These are phyloP conservation scores for Parus major DNA, from an alignment of 2,113 vertebrate genomes.

Conservation along the genomic window DNA sequence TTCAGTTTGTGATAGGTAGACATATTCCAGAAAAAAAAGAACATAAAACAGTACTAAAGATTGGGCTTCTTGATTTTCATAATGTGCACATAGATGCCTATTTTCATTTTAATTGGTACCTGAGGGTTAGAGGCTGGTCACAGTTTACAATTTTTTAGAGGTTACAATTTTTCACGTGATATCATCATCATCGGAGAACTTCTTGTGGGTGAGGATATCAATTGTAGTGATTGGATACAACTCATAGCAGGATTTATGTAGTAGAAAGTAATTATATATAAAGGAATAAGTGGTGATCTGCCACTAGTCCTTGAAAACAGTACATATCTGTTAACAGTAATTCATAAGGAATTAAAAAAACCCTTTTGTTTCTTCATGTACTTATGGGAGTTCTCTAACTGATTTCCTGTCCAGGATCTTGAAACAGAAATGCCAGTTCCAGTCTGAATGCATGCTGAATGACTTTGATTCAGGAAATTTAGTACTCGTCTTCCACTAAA, in stretches of 20 bases:
- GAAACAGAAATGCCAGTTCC: not conserved
- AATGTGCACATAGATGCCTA: fast-evolving
- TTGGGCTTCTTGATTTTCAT: not conserved
- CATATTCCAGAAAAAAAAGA: not conserved
- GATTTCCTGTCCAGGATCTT: not conserved
- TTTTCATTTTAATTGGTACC: not conserved
- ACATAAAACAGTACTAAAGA: not conserved
- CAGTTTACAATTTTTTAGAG: not conserved
- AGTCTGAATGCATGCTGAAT: not conserved
- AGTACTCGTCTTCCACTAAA: not conserved
- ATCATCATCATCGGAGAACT: not conserved
- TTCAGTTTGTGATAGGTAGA: not conserved
- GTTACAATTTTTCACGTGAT: not conserved
- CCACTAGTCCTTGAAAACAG: not conserved
- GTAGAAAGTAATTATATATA: not conserved
- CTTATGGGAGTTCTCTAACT: not conserved
- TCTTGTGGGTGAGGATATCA: not conserved
- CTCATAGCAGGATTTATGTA: not conserved
- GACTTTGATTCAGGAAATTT: not conserved
- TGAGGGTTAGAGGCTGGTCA: not conserved
- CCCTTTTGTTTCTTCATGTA: not conserved
- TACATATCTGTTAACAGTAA: not conserved
- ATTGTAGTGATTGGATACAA: not conserved
- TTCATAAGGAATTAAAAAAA: not conserved
- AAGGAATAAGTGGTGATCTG: not conserved